Base-by-base conservation (phyloP, 30 jellyfish, hydroid and myxozoan genomes). In the Turritopsis dohrnii region DNA sequence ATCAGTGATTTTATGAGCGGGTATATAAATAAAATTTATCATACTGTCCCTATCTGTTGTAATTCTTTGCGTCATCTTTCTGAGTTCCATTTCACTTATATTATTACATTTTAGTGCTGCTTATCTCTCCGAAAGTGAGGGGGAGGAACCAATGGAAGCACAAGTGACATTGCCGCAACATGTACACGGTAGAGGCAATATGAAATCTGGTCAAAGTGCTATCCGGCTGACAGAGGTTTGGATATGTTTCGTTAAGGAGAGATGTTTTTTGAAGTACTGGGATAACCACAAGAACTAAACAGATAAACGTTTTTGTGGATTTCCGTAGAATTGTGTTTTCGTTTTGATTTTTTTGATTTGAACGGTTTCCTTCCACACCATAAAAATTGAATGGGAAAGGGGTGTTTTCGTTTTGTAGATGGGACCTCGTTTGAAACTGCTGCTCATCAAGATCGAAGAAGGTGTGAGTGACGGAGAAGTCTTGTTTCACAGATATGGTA, bases 1-100 rank as follows among this genome's bases (percentile, higher is more conserved):
- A 93, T 93, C 74, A 93, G 98, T 73, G 98, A 93, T 80, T 93
- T 84, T 69, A 89, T 93, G 71, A 88, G 94, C 23, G 98, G 98
- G 98, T 92, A 83, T 22, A 85, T 53, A 28, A 30, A 69, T 1
- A 13, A 60, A 60, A 60, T 18, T 18, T 0, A 60, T 60, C 0
- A 60, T 18, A 21, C 73, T 18, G 21, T 18, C 73, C 19, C 19
- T 23, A 60, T 60, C 73, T 18, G 0, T 21, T 18, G 73, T 18
- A 60, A 23, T 18, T 60, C 22, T 21, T 60, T 0, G 21, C 77
- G 30, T 23, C 19, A 8, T 27, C 19, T 23, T 7, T 0, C 28
- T 7, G 30, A n/a, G 9, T 16, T 19, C 77, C 9, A 7, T 69
- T 69, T 7, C 30, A n/a, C 21, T 8, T 30, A 1, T 8, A 19